phyloP scores from a whole-genome alignment of 2,797 vertebrate species.

The Clarias platycephalus region DNA sequence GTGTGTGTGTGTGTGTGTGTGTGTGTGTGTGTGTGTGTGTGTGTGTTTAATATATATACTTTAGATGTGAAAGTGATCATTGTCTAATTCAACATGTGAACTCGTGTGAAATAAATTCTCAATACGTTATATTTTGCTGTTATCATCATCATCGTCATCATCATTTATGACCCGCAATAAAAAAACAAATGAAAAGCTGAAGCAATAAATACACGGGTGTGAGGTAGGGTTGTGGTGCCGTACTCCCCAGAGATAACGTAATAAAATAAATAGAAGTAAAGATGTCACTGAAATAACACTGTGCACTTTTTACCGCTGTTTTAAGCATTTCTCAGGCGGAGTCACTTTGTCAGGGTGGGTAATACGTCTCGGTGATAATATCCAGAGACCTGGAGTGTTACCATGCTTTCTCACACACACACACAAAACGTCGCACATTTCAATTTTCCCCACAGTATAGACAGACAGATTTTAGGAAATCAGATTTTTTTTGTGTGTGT shows the following conservation, averaged over 20 bases:
- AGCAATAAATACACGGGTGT: conserved; percentile 64
- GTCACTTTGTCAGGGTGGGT: neutral
- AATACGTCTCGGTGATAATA: conserved; percentile 30
- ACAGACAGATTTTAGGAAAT: conserved; percentile 2
- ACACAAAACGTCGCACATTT: conserved; percentile 5
- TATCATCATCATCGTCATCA: conserved; percentile 68
- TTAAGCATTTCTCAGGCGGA: conserved; percentile 33
- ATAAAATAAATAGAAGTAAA: conserved; percentile 55
- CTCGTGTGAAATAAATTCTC: too few species aligned
- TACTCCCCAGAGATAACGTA: conserved; percentile 62
- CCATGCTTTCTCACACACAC: neutral
- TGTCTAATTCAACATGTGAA: neutral
- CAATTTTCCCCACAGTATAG: neutral
- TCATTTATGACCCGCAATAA: conserved; percentile 50
- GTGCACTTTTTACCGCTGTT: conserved; percentile 43
- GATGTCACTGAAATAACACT: conserved; percentile 43
- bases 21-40: too few species aligned
- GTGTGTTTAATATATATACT: neutral
- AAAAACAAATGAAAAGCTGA: conserved; percentile 63
- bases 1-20: neutral
- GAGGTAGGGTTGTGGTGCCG: conserved; percentile 62
- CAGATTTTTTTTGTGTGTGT: conserved; percentile 16
- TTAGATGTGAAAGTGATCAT: neutral
- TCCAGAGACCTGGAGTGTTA: conserved; percentile 2
- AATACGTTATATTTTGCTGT: conserved; percentile 57